Evolutionary conservation across 2,888 invertebrate species (phyloP).

Genomic region (Melipona bicolor): DNA sequence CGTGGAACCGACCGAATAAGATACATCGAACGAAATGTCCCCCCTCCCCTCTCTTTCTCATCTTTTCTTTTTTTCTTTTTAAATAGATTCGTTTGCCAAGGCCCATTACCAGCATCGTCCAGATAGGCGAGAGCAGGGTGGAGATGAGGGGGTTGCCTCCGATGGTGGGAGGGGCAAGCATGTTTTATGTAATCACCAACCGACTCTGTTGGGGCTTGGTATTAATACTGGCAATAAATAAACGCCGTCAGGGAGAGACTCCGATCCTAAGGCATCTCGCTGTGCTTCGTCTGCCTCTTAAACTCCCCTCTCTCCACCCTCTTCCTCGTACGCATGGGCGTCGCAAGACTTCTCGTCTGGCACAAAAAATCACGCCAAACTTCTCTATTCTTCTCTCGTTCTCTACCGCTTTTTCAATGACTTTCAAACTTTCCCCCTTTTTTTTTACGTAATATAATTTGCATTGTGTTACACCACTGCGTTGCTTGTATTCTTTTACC

Average conservation of each 20-base stretch:
- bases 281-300: constrained; percentile 56
- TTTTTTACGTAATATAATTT: no score
- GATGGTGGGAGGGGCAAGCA: constrained; percentile 69
- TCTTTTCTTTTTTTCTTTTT: constrained; percentile 1
- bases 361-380: not conserved
- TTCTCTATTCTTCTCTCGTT: not conserved
- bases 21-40: no score
- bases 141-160: constrained; percentile 55
- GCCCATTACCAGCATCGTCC: constrained; percentile 60
- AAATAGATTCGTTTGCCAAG: constrained; percentile 68
- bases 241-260: constrained; percentile 74
- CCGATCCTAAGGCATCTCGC: constrained; percentile 64
- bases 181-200: constrained; percentile 80
- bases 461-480: not conserved
- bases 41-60: not conserved
- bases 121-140: constrained; percentile 53
- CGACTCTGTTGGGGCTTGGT: constrained; percentile 76
- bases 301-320: constrained; percentile 50
- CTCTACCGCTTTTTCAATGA: not conserved
- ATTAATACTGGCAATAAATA: constrained; percentile 81
- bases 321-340: constrained; percentile 41
- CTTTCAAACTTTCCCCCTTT: not conserved
- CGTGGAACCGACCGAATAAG: constrained; percentile 1
- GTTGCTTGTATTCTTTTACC: not conserved
- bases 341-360: constrained; percentile 22